Evolutionary conservation across 2,888 invertebrate species (phyloP).

Genomic region (Drosophila rubida): DNA sequence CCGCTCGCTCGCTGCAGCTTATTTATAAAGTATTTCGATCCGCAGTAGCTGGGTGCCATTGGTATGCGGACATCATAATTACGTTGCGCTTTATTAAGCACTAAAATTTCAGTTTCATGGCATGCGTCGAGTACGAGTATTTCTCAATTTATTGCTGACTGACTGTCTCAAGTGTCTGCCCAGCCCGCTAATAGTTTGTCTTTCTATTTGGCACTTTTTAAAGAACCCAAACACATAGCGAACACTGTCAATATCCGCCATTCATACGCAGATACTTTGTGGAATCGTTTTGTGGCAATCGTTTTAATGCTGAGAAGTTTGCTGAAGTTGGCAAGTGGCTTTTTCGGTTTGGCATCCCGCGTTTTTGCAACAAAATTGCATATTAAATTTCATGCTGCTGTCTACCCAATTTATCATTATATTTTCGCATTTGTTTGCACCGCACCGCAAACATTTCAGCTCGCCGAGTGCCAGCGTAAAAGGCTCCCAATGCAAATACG

Average conservation of each 20-base stretch:
- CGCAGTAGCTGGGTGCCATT: constrained; percentile 23
- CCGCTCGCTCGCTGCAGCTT: constrained; percentile 57
- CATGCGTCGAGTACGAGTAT: constrained; percentile 4
- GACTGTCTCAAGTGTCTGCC: constrained; percentile 58
- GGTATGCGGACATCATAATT: constrained; percentile 70
- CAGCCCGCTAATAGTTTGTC: background rate
- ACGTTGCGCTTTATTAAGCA: constrained; percentile 59
- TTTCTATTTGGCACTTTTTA: background rate
- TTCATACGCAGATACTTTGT: too few species aligned
- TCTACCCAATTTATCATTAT: constrained; percentile 34
- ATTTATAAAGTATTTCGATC: constrained; percentile 36
- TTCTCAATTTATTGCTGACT: constrained; percentile 42
- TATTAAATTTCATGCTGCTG: constrained; percentile 46
- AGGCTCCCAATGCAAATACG: constrained; percentile 47
- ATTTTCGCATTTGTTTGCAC: constrained; percentile 46
- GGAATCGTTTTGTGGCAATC: too few species aligned
- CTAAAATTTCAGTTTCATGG: constrained; percentile 43
- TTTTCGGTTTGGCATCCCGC: constrained; percentile 13
- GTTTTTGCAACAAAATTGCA: constrained; percentile 30
- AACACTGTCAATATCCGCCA: background rate
- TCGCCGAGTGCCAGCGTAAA: constrained; percentile 34
- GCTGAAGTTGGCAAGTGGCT: constrained; percentile 35
- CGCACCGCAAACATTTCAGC: constrained; percentile 54
- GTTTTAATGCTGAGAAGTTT: constrained; percentile 55
- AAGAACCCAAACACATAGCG: background rate